Evolutionary conservation across 2,888 invertebrate genomes (phyloP), one percentile per base, ranked within the genome.

Genomic region (Oligia fasciuncula): DNA sequence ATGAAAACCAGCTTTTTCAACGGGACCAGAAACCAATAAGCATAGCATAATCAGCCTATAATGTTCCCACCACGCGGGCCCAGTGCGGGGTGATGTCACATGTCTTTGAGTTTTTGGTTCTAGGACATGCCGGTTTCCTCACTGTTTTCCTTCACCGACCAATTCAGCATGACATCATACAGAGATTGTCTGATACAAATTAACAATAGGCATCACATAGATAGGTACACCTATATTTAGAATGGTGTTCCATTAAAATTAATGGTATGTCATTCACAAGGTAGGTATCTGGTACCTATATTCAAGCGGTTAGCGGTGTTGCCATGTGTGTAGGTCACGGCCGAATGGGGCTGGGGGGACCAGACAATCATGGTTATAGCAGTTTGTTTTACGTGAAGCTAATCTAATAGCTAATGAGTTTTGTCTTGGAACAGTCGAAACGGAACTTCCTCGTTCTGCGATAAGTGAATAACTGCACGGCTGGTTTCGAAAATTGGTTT

Each of bases 241-340:
- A 71, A 67, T 57, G 76, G 69, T 73, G 66, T 85, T 75, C 40
- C 46, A 80, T 85, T 81, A 88, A 88, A 89, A 89, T 84, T 86
- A 88, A 65, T 80, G 72, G 43, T 76, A 69, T 82, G 86, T 86
- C 80, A 88, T 88, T 87, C 62, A 71, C 67, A 67, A 73, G 79
- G 29, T 29, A 29, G 29, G 29, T 29, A 74, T 77, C 77, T 79
- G 73, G 62, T 57, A 60, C 57, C n/a, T n/a, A 76, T 66, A 65
- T 72, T 78, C 54, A 75, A 66, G 68, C 67, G 63, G 76, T 70
- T 63, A 43, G 77, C 72, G 19, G 57, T 60, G 77, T 73, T 72
- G 76, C 73, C 77, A 78, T 73, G 79, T 89, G 80, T 84, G 74
- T 62, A 81, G 88, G 88, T 87, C 88, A 88, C n/a, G 90, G 88